Conservation (phyloP, 2,797 vertebrate genomes). For the Microcaecilia unicolor region DNA sequence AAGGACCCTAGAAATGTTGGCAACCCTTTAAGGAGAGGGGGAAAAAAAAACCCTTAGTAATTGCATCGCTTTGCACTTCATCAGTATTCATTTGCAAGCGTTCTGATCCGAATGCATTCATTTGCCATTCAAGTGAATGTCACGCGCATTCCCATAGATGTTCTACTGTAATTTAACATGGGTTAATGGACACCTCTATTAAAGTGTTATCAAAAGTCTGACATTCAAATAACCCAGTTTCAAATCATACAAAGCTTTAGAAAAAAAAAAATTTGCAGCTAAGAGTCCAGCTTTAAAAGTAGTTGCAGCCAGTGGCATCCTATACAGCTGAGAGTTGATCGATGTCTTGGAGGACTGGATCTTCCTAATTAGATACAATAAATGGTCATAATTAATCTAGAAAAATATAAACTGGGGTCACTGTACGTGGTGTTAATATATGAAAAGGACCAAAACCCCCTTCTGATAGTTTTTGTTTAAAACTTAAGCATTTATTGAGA, state of each 20-base stretch:
- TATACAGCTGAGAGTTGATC: too few species aligned
- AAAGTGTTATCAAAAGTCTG: slow-evolving; percentile 66
- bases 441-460: too few species aligned
- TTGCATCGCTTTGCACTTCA: slow-evolving; percentile 31
- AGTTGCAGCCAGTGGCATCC: neutral
- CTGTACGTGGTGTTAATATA: too few species aligned
- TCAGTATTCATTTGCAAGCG: slow-evolving; percentile 54
- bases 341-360: too few species aligned
- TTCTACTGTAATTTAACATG: slow-evolving; percentile 58
- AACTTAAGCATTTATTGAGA: too few species aligned
- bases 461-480: too few species aligned
- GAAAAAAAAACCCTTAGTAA: slow-evolving; percentile 22
- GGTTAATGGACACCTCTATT: slow-evolving; percentile 70
- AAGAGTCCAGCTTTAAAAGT: slow-evolving; percentile 37
- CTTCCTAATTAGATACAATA: too few species aligned
- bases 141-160: slow-evolving; percentile 59
- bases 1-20: slow-evolving; percentile 25
- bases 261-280: slow-evolving; percentile 20
- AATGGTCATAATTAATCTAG: too few species aligned
- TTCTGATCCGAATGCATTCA: slow-evolving; percentile 55
- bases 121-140: slow-evolving; percentile 65
- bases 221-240: slow-evolving; percentile 68
- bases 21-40: slow-evolving; percentile 29
- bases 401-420: too few species aligned
- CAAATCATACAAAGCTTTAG: slow-evolving; percentile 56